Percentiles rank a stretch among this genome's conserved stretches.
These are phyloP conservation scores for Nansenia antarctica DNA, from an alignment of 2,113 vertebrate species.

Conservation along the genomic window DNA sequence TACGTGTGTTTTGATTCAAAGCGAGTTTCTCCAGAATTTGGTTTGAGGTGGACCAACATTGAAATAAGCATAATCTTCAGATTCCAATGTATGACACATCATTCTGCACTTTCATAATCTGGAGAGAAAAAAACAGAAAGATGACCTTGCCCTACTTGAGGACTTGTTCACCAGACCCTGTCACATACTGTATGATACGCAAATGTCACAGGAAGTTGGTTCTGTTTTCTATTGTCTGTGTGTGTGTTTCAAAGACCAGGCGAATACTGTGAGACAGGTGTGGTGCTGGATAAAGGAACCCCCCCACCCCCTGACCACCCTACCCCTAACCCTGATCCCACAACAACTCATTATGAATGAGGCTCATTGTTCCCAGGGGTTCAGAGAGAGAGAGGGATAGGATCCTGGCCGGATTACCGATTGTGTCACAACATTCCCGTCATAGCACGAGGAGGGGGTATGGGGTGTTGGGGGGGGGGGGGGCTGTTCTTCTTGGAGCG, in stretches of 20 bases:
- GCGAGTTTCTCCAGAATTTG: too few species aligned
- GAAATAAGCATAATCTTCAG: too few species aligned
- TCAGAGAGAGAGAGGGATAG: not conserved
- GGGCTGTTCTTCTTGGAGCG: conserved; percentile 14
- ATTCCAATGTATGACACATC: too few species aligned
- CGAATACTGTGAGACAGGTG: not conserved
- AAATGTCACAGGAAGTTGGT: not conserved
- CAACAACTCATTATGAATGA: conserved; percentile 25
- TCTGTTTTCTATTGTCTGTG: not conserved
- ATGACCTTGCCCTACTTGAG: too few species aligned
- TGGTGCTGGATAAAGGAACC: not conserved
- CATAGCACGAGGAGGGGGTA: not conserved
- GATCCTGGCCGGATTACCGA: conserved; percentile 19
- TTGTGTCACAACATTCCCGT: conserved; percentile 47
- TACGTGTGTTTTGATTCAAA: too few species aligned
- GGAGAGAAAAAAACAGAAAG: too few species aligned
- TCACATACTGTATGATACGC: not conserved
- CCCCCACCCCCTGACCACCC: too few species aligned
- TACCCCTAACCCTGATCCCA: conserved; percentile 5
- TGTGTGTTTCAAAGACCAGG: not conserved
- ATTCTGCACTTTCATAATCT: too few species aligned
- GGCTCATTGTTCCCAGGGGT: conserved; percentile 12
- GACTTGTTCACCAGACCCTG: too few species aligned
- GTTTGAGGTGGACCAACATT: too few species aligned
- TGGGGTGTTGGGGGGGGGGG: not conserved